These are phyloP conservation scores for Trichogramma dendrolimi DNA, from an alignment of 2,888 invertebrate genomes.

Conservation along the genomic window DNA sequence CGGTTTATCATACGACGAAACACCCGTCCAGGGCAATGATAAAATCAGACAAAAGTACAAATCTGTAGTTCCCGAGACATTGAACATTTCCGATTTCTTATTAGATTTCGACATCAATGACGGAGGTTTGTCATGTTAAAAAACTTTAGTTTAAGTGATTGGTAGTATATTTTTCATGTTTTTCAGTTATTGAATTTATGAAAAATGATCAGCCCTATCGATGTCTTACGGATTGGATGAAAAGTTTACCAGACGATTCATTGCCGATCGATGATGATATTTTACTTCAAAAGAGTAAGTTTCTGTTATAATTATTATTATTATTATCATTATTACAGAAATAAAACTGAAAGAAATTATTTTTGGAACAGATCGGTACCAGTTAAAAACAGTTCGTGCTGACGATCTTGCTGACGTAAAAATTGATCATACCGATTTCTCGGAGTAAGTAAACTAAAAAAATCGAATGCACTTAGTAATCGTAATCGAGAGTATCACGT, in stretches of 20 bases:
- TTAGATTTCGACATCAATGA: conserved; percentile 99
- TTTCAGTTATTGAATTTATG: conserved; percentile 53
- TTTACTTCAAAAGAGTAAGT: not conserved
- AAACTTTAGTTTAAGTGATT: not conserved
- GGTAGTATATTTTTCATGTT: not conserved
- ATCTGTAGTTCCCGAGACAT: conserved; percentile 94
- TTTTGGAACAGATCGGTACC: conserved; percentile 30
- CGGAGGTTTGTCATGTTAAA: conserved; percentile 58
- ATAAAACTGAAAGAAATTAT: conserved; percentile 48
- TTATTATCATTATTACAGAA: conserved; percentile 39
- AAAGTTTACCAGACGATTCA: conserved; percentile 60
- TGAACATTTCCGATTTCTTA: conserved; percentile 94
- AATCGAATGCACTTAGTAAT: too few relatives aligned
- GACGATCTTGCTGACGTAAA: conserved; percentile 50
- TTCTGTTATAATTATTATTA: not conserved
- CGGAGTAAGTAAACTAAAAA: conserved; percentile 12
- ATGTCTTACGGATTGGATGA: conserved; percentile 63
- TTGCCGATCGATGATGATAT: conserved; percentile 57
- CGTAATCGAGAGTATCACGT: too few relatives aligned
- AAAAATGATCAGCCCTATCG: conserved; percentile 59
- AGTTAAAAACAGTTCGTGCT: conserved; percentile 31
- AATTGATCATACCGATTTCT: conserved; percentile 46
- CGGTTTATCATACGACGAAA: conserved; percentile 52
- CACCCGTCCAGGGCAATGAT: conserved; percentile 52
- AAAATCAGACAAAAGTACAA: conserved; percentile 90